phyloP scores from a whole-genome alignment of 2,888 invertebrate species.

The Epistrophella euchroma region DNA sequence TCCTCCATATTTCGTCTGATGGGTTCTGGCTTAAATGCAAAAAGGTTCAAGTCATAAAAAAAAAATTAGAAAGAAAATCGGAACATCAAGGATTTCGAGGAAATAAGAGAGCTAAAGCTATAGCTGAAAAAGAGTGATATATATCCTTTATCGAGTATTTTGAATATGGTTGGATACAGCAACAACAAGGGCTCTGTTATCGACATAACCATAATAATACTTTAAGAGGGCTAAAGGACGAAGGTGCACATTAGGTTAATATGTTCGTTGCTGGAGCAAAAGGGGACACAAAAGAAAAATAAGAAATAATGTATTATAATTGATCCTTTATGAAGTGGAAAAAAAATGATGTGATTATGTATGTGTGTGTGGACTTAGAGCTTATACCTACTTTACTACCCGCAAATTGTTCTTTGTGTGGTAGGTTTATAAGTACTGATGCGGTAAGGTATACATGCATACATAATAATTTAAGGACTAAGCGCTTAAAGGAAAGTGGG shows the following conservation, averaged over 20 bases:
- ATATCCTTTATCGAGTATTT: slow-evolving; percentile 52
- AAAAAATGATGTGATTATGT: neutral
- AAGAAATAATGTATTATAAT: slow-evolving; percentile 55
- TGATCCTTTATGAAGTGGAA: slow-evolving; percentile 65
- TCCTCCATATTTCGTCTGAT: neutral
- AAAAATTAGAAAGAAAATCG: slow-evolving; percentile 12
- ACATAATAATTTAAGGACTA: slow-evolving; percentile 33
- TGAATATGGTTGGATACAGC: neutral
- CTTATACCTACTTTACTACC: slow-evolving; percentile 4
- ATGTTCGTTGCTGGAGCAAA: neutral
- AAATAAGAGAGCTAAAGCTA: too few species aligned
- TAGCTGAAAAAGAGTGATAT: slow-evolving; percentile 1
- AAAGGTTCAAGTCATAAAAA: slow-evolving; percentile 37
- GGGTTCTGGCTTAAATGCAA: neutral
- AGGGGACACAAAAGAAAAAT: neutral
- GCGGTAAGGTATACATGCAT: neutral
- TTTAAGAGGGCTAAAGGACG: neutral
- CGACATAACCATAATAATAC: neutral
- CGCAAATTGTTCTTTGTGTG: slow-evolving; percentile 44
- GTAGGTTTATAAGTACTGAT: too few species aligned
- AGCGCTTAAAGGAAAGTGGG: slow-evolving; percentile 51
- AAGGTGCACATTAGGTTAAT: slow-evolving; percentile 66
- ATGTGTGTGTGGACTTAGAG: neutral
- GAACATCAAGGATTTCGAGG: slow-evolving; percentile 36
- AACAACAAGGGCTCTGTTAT: neutral